Evolutionary conservation across 2,797 vertebrate genomes (phyloP).

Genomic region (Danio aesculapii): DNA sequence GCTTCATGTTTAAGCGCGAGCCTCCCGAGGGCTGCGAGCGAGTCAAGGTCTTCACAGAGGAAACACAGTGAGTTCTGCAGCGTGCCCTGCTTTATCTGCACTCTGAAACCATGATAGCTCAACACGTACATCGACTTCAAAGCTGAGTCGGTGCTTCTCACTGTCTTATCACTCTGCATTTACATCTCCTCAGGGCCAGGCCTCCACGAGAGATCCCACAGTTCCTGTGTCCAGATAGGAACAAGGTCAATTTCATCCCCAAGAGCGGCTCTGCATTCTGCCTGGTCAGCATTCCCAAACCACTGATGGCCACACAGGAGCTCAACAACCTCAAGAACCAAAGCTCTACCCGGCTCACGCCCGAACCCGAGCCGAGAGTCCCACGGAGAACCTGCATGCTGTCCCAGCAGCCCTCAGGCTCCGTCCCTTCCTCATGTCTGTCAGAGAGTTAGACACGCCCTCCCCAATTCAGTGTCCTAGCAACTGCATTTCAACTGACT

Average conservation of each 20-base stretch:
- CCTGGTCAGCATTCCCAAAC: constrained; percentile 88
- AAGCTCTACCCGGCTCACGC: constrained; percentile 56
- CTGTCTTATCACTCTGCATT: not conserved
- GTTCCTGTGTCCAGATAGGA: constrained; percentile 90
- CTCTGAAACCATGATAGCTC: constrained; percentile 35
- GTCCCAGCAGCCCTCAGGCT: constrained; percentile 54
- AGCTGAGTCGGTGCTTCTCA: constrained; percentile 34
- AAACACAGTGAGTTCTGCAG: constrained; percentile 83
- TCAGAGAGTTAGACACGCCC: constrained; percentile 75
- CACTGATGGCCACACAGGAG: constrained; percentile 85
- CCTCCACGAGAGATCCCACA: constrained; percentile 85
- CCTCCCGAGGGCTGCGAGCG: constrained; percentile 90
- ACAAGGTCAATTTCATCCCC: constrained; percentile 93
- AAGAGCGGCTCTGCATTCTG: constrained; percentile 92
- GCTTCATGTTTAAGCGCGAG: constrained; percentile 90
- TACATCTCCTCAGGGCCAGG: constrained; percentile 78
- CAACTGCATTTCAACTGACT: constrained; percentile 12
- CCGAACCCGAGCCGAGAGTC: constrained; percentile 66
- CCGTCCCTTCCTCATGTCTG: constrained; percentile 65
- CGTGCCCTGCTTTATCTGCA: constrained; percentile 32
- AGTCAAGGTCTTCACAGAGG: constrained; percentile 88
- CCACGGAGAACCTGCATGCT: constrained; percentile 81
- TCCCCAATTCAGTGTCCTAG: constrained; percentile 17
- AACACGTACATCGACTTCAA: constrained; percentile 24
- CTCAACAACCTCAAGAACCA: constrained; percentile 82